Base-by-base conservation (phyloP, 2,888 invertebrate species). In the Pseudanteris insignis region DNA sequence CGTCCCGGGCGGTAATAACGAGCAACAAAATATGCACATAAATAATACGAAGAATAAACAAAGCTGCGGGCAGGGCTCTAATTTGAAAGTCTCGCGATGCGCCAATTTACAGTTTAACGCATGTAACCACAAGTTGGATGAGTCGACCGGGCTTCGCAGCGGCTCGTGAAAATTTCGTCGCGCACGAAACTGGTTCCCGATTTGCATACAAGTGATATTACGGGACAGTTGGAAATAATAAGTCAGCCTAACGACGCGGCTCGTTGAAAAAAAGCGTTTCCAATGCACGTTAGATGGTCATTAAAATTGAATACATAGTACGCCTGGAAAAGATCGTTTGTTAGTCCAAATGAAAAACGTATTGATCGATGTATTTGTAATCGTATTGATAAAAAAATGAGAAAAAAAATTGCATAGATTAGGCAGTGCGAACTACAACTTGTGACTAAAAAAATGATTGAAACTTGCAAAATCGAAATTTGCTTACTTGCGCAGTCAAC, bases 171-270 rank as follows among this genome's bases (percentile, higher is more conserved):
- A 59, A 47, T 59, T 51, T 53, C 40, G 47, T 37, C 54, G 37
- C 50, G 41, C 9, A 33, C 18, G 5, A 48, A 60, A 54, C 41
- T 38, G 43, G 37, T 30, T 13, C 8, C 12, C 6, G 7, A 54
- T 61, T 61, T 61, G 60, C 60, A 61, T 61, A 61, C 44, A 41
- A 58, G 44, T 37, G 34, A 53, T 53, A 53, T 60, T 47, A 60
- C 26, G 30, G 40, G 26, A 47, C 10, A 43, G 47, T 60, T 48
- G 32, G 53, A 54, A 53, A 47, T 53, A 54, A 43, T 60, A 53
- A 60, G 43, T 60, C 47, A 53, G 29, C 33, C 7, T 60, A 53
- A 60, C 32, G 53, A 53, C 36, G 28, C 13, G 30, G 34, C 8
- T 60, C 47, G 53, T 60, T 53, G 60, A 60, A 54, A 54, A n/a